Evolutionary conservation across 1,140 invertebrate genomes (phyloP).

Genomic region (Cyclargus thomasi): DNA sequence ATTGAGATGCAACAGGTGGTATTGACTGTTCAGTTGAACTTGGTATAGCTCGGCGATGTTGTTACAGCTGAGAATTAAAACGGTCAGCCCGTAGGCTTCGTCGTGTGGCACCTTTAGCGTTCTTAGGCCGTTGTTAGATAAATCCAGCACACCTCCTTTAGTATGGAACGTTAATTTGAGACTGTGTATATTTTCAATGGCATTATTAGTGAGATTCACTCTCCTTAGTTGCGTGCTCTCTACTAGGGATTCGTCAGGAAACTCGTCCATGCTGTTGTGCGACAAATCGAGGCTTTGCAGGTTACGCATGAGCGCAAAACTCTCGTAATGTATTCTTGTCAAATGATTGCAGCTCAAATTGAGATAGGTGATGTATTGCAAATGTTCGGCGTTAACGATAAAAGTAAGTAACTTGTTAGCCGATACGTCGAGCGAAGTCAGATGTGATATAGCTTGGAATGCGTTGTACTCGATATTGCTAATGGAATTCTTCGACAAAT

Average conservation of each 20-base stretch:
- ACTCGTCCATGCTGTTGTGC: conserved; percentile 45
- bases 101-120: conserved; percentile 41
- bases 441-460: conserved; percentile 42
- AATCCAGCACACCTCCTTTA: conserved; percentile 49
- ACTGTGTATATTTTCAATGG: conserved; percentile 39
- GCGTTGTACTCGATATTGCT: conserved; percentile 50
- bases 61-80: conserved; percentile 47
- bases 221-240: conserved; percentile 43
- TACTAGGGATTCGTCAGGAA: conserved; percentile 43
- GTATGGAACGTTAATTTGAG: conserved; percentile 50
- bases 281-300: conserved; percentile 61
- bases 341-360: conserved; percentile 58
- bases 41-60: conserved; percentile 43
- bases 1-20: conserved; percentile 39
- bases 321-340: conserved; percentile 41
- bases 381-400: conserved; percentile 43
- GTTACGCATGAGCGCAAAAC: conserved; percentile 48
- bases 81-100: conserved; percentile 41
- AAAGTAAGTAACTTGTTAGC: conserved; percentile 49
- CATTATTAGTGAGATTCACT: conserved; percentile 52
- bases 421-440: conserved; percentile 49
- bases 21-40: conserved; percentile 44
- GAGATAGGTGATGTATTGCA: conserved; percentile 45
- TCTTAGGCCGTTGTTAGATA: conserved; percentile 53
- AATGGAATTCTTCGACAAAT: conserved; percentile 53